Evolutionary conservation across 1,140 invertebrate genomes (phyloP).

Genomic region (Nasonia longicornis): DNA sequence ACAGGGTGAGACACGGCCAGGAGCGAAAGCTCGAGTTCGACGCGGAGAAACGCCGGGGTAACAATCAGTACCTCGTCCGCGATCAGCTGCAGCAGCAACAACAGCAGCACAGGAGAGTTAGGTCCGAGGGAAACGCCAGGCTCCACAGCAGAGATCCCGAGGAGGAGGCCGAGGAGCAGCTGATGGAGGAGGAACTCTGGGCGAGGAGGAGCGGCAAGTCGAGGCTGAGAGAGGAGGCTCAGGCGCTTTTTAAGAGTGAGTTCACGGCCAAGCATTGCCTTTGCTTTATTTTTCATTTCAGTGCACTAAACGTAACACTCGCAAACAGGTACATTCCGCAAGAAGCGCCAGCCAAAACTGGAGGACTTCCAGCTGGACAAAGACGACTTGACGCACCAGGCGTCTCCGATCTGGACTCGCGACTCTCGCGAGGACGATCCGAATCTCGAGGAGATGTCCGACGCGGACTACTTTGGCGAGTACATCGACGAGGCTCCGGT

Average conservation of each 20-base stretch:
- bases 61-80: constrained; percentile 62
- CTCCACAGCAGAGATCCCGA: constrained; percentile 2
- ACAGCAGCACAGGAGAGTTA: constrained; percentile 50
- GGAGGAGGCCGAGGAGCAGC: not conserved
- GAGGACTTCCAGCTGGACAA: constrained; percentile 58
- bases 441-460: constrained; percentile 17
- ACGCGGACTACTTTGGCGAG: constrained; percentile 62
- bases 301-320: not conserved
- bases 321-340: constrained; percentile 36
- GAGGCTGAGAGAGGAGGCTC: constrained; percentile 29
- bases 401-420: constrained; percentile 52
- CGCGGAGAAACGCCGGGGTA: constrained; percentile 61
- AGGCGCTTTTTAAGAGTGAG: constrained; percentile 3
- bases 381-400: constrained; percentile 53
- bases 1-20: constrained; percentile 63
- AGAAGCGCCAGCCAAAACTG: constrained; percentile 48
- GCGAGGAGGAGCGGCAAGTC: not conserved
- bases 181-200: constrained; percentile 12
- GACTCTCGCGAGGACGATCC: too few relatives aligned
- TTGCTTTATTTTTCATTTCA: not conserved
- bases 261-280: not conserved
- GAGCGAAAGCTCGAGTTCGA: constrained; percentile 62
- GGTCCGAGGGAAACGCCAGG: not conserved
- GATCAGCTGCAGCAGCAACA: constrained; percentile 51
- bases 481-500: constrained; percentile 54